These are phyloP conservation scores for Diachasma alloeum DNA, from an alignment of 1,140 invertebrate species.

Conservation along the genomic window DNA sequence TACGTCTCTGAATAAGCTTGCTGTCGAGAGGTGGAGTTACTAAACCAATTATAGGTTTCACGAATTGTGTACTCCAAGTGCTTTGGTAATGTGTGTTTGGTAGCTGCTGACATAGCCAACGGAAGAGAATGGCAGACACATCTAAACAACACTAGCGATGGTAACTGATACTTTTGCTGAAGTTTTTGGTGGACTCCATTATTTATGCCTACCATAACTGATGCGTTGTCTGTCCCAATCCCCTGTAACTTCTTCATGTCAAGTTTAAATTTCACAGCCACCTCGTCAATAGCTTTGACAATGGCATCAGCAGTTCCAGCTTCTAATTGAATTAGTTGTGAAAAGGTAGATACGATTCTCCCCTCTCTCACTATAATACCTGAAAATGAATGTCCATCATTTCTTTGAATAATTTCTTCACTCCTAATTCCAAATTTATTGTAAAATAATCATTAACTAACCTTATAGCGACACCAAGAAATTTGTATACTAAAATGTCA, in stretches of 20 bases:
- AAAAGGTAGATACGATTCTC: conserved; percentile 29
- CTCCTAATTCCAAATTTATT: background rate
- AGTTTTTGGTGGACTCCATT: conserved; percentile 46
- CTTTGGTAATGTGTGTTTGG: conserved; percentile 42
- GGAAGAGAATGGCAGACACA: conserved; percentile 49
- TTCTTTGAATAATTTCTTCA: background rate
- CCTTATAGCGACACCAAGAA: conserved; percentile 38
- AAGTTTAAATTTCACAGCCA: conserved; percentile 15
- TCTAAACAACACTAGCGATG: conserved; percentile 34
- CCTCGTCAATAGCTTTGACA: conserved; percentile 14
- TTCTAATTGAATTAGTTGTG: conserved; percentile 15
- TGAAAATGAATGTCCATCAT: background rate
- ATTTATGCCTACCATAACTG: conserved; percentile 50
- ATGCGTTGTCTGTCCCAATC: conserved; percentile 53
- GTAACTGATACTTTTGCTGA: conserved; percentile 25
- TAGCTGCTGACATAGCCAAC: conserved; percentile 43
- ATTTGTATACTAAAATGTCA: conserved; percentile 47
- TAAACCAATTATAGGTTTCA: conserved; percentile 55
- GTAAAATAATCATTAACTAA: background rate
- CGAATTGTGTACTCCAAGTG: too few relatives aligned
- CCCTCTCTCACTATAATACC: conserved; percentile 21
- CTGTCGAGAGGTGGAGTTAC: conserved; percentile 29
- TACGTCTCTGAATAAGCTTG: conserved; percentile 46
- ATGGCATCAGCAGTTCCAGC: conserved; percentile 28
- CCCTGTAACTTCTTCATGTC: conserved; percentile 32